Evolutionary conservation across 2,888 invertebrate species (phyloP), one percentile per base, ranked within the genome.

Genomic region (Sthenelais limicola): DNA sequence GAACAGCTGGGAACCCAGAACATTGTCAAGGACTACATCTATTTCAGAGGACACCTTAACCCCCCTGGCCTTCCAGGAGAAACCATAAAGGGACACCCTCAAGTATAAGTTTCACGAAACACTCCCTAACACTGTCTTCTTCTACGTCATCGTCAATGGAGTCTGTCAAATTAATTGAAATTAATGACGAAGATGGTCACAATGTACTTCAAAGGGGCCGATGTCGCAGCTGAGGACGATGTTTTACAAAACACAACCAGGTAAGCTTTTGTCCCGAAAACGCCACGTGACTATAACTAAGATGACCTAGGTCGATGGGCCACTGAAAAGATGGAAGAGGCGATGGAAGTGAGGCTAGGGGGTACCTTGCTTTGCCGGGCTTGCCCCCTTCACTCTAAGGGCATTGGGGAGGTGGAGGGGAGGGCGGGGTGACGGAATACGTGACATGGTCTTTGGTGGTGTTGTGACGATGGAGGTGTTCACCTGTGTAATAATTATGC

Each of bases 91-190:
- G n/a, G 62, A 35, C 62, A 35, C 5, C 9, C 35, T 24, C 21
- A 43, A 62, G 62, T 35, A 62, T 62, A 38, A 26, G 62, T 62
- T 62, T 62, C 62, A 62, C 28, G 62, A 38, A 35, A 18, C 62
- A 38, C 62, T 62, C 62, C 4, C 62, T 4, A 38, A 18, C 35
- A 35, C 62, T 38, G 24, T 7, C 62, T 43, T 38, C 62, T 35
- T 35, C 24, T 35, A 43, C 26, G 21, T 9, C 62, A 35, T 62
- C 62, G 21, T 62, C 62, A 62, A 62, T 62, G 62, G 62, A 26
- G 2, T 62, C 62, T 62, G 62, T 62, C 62, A 62, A 62, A 62
- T 62, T 62, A 62, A 62, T 62, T 62, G 62, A 62, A 62, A 62
- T 62, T 62, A 62, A 62, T 62, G 62, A 62, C 38, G 62, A 43